Percentiles rank a stretch among this genome's conserved stretches.
Evolutionary conservation across 2,113 vertebrate species (phyloP).

Genomic region (Nematolebias whitei): DNA sequence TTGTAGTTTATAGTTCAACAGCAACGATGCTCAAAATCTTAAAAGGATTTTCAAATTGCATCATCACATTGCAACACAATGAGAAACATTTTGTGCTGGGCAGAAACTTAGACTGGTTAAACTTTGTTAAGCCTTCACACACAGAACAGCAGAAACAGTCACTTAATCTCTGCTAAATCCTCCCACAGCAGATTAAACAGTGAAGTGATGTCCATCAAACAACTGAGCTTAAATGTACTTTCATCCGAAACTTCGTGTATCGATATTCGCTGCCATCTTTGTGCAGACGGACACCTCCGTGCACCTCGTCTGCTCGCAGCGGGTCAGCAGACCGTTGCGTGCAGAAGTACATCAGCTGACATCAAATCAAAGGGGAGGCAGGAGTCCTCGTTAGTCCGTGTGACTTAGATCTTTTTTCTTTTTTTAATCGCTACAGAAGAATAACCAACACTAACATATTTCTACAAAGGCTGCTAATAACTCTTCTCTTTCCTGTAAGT

Average conservation of each 20-base stretch:
- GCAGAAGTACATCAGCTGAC: constrained; percentile 72
- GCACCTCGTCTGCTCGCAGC: constrained; percentile 64
- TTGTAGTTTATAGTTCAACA: neutral
- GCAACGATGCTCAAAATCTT: constrained; percentile 10
- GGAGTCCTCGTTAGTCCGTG: constrained; percentile 35
- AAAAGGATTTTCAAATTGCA: constrained; percentile 2
- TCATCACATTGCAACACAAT: constrained; percentile 10
- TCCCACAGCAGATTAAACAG: constrained; percentile 1
- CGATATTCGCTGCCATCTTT: constrained; percentile 19
- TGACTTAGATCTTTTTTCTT: constrained; percentile 43
- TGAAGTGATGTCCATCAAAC: constrained; percentile 1
- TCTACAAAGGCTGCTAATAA: neutral
- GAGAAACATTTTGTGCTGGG: constrained; percentile 25
- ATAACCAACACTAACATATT: neutral
- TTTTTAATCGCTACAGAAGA: neutral
- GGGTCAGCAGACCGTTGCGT: constrained; percentile 75
- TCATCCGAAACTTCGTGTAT: constrained; percentile 8
- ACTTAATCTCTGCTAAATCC: neutral
- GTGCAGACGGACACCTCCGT: constrained; percentile 11
- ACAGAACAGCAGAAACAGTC: neutral
- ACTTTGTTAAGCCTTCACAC: constrained; percentile 11
- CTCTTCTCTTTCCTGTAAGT: neutral
- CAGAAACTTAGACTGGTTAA: constrained; percentile 24
- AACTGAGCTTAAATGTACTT: constrained; percentile 1
- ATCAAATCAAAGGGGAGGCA: constrained; percentile 47